Evolutionary conservation across 2,113 vertebrate species (phyloP).

Genomic region (Ochotona princeps): DNA sequence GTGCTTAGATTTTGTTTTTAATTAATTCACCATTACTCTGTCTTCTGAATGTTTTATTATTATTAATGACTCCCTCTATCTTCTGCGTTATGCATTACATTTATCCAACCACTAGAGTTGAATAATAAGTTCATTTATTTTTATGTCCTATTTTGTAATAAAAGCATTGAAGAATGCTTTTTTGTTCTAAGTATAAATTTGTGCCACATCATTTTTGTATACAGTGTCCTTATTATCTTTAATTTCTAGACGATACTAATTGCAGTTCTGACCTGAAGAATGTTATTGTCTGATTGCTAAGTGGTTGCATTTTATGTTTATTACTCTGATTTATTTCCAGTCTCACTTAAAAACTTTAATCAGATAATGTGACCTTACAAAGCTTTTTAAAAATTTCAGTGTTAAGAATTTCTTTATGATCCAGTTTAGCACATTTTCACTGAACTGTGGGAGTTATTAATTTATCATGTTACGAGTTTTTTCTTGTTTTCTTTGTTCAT

Average conservation of each 20-base stretch:
- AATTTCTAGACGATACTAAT: slow-evolving; percentile 34
- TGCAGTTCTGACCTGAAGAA: background rate
- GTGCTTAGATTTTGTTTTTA: slow-evolving; percentile 11
- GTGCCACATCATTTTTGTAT: background rate
- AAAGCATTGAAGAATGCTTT: background rate
- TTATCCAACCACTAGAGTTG: background rate
- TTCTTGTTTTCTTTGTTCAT: background rate
- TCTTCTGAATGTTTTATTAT: slow-evolving; percentile 6
- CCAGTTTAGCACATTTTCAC: background rate
- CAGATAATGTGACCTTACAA: background rate
- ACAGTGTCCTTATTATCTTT: background rate
- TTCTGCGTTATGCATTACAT: background rate
- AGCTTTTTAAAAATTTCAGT: background rate
- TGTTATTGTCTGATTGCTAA: slow-evolving; percentile 46
- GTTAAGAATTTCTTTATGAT: background rate
- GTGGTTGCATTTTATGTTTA: slow-evolving; percentile 33
- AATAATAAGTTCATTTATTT: slow-evolving; percentile 51
- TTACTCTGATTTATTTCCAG: slow-evolving; percentile 25
- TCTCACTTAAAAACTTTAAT: background rate
- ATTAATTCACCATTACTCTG: slow-evolving; percentile 8
- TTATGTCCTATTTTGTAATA: slow-evolving; percentile 4
- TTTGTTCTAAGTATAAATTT: background rate
- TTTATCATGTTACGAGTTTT: slow-evolving; percentile 12
- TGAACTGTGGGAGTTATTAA: background rate
- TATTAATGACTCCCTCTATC: background rate